Evolutionary conservation across 2,113 vertebrate genomes (phyloP).

Genomic region (Lucifuga dentata): DNA sequence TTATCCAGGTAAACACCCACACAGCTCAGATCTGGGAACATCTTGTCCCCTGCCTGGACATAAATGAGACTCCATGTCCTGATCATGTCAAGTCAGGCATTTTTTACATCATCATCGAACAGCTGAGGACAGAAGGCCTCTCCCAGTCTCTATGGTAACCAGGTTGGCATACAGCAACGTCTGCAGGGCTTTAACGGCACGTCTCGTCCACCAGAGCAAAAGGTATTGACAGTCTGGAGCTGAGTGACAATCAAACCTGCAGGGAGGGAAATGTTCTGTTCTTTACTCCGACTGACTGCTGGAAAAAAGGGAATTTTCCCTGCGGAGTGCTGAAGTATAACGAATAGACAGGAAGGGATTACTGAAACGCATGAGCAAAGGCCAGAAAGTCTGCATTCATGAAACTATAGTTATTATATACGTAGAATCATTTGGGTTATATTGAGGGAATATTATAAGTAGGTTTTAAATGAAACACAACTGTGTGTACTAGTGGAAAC

Average conservation of each 20-base stretch:
- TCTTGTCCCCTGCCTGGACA: slow-evolving; percentile 3
- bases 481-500: neutral
- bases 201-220: slow-evolving; percentile 55
- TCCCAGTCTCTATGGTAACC: slow-evolving; percentile 82
- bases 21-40: slow-evolving; percentile 34
- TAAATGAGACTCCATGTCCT: neutral
- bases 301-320: neutral
- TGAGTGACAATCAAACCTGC: slow-evolving; percentile 29
- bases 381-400: neutral
- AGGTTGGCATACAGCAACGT: slow-evolving; percentile 55
- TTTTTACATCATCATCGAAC: slow-evolving; percentile 32
- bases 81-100: neutral
- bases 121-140: slow-evolving; percentile 39
- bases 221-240: slow-evolving; percentile 32
- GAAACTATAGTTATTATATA: too few relatives aligned
- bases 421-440: too few relatives aligned
- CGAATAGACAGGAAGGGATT: neutral
- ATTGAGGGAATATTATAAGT: too few relatives aligned
- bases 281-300: slow-evolving; percentile 11
- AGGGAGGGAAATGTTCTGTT: slow-evolving; percentile 4
- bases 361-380: neutral
- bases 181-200: slow-evolving; percentile 68
- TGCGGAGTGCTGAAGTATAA: neutral
- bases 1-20: neutral
- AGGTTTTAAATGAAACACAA: too few relatives aligned